Percentiles rank a stretch among this genome's conserved stretches.
Conservation (phyloP, 2,113 vertebrate species). For the Reinhardtius hippoglossoides region DNA sequence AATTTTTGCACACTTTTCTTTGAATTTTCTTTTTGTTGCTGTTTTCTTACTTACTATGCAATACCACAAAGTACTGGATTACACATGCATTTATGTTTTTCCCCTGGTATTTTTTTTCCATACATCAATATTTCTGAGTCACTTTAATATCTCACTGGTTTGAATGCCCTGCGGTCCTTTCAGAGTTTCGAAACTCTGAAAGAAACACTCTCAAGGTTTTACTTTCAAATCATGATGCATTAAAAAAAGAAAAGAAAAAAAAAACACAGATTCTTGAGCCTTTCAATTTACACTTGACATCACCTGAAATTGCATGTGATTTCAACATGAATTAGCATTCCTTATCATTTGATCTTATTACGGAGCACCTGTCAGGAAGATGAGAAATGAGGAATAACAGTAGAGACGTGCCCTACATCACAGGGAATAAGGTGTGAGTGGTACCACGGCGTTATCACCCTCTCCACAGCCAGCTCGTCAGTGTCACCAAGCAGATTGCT, state of each 20-base stretch:
- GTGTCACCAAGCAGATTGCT: slow-evolving; percentile 77
- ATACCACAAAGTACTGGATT: not conserved
- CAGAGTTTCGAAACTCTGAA: slow-evolving; percentile 40
- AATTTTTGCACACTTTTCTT: too few species aligned
- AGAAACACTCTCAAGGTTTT: slow-evolving; percentile 52
- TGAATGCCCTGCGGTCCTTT: slow-evolving; percentile 32
- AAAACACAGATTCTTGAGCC: slow-evolving; percentile 18
- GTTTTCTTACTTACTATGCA: not conserved
- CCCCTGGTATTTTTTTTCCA: slow-evolving; percentile 38
- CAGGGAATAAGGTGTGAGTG: slow-evolving; percentile 64
- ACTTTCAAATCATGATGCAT: slow-evolving; percentile 55
- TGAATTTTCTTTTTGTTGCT: too few species aligned
- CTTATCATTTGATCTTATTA: slow-evolving; percentile 76
- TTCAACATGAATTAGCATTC: slow-evolving; percentile 73
- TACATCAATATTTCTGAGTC: slow-evolving; percentile 45
- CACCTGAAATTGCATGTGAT: slow-evolving; percentile 74
- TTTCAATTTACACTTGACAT: slow-evolving; percentile 60
- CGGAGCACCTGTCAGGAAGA: slow-evolving; percentile 62
- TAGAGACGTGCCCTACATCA: slow-evolving; percentile 69
- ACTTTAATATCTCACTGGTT: slow-evolving; percentile 47
- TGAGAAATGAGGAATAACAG: slow-evolving; percentile 67
- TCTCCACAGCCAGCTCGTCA: slow-evolving; percentile 66
- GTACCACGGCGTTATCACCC: slow-evolving; percentile 55
- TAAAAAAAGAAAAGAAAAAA: slow-evolving; percentile 24
- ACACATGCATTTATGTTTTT: slow-evolving; percentile 33